Base-by-base conservation (phyloP, 2,888 invertebrate genomes). In the Cheilosia scutellata region DNA sequence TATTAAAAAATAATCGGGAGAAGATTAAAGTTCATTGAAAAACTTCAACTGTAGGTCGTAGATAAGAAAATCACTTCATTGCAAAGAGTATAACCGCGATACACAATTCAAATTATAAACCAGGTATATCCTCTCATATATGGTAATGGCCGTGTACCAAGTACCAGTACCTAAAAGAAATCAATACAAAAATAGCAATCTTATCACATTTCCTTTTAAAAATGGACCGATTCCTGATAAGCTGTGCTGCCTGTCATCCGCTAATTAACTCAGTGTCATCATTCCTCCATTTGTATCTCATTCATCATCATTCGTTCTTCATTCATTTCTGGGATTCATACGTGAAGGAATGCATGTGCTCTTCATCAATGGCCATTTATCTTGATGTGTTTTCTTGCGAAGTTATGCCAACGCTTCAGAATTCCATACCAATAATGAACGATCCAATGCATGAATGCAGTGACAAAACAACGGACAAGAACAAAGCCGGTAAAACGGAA, bases 281-380 rank as follows among this genome's bases (percentile, higher is more conserved):
- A 42, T 31, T 72, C 60, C n/a, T 42, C 33, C 29, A 13, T 47
- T 42, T 70, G 60, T 71, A 77, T 72, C 57, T 68, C 72, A 66
- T 77, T 82, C 65, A 82, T 65, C 53, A 47, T 76, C 55, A 11
- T 47, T 33, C 20, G 25, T 60, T 72, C 58, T 53, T 31, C 72
- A 79, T 83, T 83, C 78, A 68, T 74, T 78, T 72, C 66, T 74
- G 62, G 27, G 16, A 27, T 70, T 70, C 31, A 75, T 66, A 84
- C 84, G 84, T 80, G 84, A 76, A 80, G 29, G 75, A 80, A 80
- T 84, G 84, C 84, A 84, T 76, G 80, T 44, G 60, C 31, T 62
- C 60, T 16, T 76, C 60, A 75, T 80, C 71, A 80, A 84, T 84
- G 80, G 75, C 49, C 75, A 49, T 20, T 47, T 16, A 16, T n/a